Percentiles rank a stretch among this genome's conserved stretches.
Conservation (phyloP, 2,888 invertebrate species). For the Salticus scenicus region DNA sequence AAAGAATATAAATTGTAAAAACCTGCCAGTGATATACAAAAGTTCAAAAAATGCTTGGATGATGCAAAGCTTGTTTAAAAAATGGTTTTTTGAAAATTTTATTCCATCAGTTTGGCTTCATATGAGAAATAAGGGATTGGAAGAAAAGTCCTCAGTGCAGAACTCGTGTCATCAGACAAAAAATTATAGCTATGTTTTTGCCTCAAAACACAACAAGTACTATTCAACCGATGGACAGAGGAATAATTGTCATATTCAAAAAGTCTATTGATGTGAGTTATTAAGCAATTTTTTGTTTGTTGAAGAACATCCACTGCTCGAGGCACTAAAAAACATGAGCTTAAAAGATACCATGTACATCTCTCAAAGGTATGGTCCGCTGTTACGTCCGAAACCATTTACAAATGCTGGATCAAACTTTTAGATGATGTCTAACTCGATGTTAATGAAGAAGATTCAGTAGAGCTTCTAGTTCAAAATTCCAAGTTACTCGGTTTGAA, state of each 20-base stretch:
- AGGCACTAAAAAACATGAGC: background rate
- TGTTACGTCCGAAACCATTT: no score
- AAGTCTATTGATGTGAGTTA: background rate
- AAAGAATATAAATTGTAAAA: background rate
- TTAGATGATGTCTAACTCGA: constrained; percentile 11
- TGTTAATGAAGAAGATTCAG: no score
- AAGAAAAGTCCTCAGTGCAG: constrained; percentile 18
- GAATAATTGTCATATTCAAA: background rate
- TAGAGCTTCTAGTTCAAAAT: constrained; percentile 12
- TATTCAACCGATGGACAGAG: background rate
- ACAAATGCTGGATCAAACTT: background rate
- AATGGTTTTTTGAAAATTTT: constrained; percentile 19
- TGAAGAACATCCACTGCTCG: background rate
- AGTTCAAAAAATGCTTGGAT: constrained; percentile 4
- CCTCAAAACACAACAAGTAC: background rate
- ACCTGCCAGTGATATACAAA: constrained; percentile 7
- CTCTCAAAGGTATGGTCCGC: no score
- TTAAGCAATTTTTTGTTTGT: no score
- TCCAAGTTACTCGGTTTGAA: constrained; percentile 1
- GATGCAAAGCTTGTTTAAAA: constrained; percentile 9
- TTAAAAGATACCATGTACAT: constrained; percentile 1
- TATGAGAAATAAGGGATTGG: background rate
- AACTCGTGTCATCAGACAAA: constrained; percentile 3
- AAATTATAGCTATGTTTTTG: background rate
- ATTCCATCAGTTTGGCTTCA: background rate